Base-by-base conservation (phyloP, 2,888 invertebrate genomes). In the Trichopria drosophilae region DNA sequence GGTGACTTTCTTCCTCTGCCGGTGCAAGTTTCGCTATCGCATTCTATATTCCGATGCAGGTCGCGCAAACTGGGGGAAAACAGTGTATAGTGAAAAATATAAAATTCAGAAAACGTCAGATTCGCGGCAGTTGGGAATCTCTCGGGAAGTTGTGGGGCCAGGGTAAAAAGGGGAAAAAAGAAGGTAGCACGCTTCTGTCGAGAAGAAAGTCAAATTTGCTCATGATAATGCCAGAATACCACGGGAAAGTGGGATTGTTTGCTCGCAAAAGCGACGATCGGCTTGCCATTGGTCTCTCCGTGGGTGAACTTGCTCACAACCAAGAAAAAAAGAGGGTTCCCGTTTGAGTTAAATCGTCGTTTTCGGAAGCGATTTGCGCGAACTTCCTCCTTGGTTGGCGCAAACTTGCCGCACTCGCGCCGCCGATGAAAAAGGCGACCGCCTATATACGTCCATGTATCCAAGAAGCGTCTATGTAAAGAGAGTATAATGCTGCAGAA, bases 171-270 rank as follows among this genome's bases (percentile, higher is more conserved):
- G 26, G 48, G 37, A 22, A 35, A 35, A 52, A 36, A 46, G 40
- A 39, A 29, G 15, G 31, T 28, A 15, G 40, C 19, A 49, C 24
- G n/a, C n/a, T n/a, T n/a, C n/a, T n/a, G n/a, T n/a, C n/a, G n/a
- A n/a, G 51, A 57, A 53, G 63, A 62, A 67, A 69, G 67, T 67
- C 65, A 69, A 71, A 71, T 71, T 71, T 72, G 65, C 64, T 71
- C 69, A 66, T 69, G 70, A 69, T 71, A 70, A 71, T 71, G 62
- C 60, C 60, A 45, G 58, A 62, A 61, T 60, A 61, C 53, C 61
- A 40, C 49, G 52, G 54, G 56, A 58, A 57, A 46, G 58, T 52
- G 58, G 62, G 60, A 59, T 61, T 60, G 62, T 64, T 65, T 63
- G 62, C 60, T 37, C 51, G 50, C 40, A 46, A 49, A 54, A 57